A percentile compares a stretch with the other conserved stretches of the same genome.
Evolutionary conservation across 2,797 vertebrate genomes (phyloP).

Genomic region (Liasis olivaceus): DNA sequence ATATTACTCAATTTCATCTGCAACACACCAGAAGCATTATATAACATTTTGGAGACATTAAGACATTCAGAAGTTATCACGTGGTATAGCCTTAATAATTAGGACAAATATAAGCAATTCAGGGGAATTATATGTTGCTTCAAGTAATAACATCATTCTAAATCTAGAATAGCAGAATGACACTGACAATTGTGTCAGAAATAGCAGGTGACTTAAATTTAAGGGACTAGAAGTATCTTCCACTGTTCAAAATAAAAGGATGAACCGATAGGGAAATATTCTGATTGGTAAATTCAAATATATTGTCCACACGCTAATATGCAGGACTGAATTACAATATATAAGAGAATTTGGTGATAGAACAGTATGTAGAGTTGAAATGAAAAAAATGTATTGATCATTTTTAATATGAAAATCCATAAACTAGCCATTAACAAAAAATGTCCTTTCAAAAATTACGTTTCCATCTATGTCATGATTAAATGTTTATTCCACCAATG

Average conservation of each 20-base stretch:
- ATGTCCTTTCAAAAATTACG: neutral
- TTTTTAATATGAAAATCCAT: neutral
- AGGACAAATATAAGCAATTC: neutral
- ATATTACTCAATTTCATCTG: conserved; percentile 65
- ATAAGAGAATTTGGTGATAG: neutral
- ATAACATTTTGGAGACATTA: conserved; percentile 52
- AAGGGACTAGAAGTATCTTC: neutral
- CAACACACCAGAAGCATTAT: conserved; percentile 64
- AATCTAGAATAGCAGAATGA: neutral
- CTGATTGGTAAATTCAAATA: neutral
- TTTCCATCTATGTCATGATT: neutral
- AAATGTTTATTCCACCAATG: neutral
- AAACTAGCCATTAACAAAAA: neutral
- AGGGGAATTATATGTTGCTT: neutral
- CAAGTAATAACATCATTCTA: neutral
- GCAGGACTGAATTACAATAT: neutral
- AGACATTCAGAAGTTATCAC: conserved; percentile 44
- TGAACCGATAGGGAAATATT: neutral
- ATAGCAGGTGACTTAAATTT: neutral
- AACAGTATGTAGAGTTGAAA: neutral
- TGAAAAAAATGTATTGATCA: neutral
- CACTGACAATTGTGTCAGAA: neutral
- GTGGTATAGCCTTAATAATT: conserved; percentile 19
- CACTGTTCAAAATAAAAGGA: neutral
- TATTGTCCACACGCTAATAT: neutral